Conservation (phyloP, 53 echinoderm and acorn worm genomes). For the Holothuria leucospilota region DNA sequence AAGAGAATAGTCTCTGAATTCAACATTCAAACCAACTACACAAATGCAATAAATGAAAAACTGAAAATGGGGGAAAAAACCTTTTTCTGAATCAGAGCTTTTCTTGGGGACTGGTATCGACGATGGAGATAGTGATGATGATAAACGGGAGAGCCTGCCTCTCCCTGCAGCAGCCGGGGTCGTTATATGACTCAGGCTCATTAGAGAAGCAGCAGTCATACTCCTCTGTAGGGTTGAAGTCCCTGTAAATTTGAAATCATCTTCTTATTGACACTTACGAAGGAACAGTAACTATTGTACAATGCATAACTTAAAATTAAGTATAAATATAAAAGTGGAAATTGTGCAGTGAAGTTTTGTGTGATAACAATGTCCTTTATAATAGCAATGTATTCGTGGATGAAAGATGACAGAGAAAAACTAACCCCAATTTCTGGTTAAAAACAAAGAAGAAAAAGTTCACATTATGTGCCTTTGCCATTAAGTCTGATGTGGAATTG, state of each 20-base stretch:
- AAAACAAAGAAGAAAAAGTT: too few relatives aligned
- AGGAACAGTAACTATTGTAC: not conserved
- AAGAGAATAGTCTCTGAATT: not conserved
- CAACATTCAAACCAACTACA: too few relatives aligned
- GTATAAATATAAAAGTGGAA: too few relatives aligned
- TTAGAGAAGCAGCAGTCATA: slow-evolving; percentile 42
- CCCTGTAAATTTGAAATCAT: slow-evolving; percentile 36
- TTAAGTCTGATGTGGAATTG: too few relatives aligned
- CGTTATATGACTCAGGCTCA: slow-evolving; percentile 28
- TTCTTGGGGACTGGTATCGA: slow-evolving; percentile 27
- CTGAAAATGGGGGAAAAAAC: not conserved
- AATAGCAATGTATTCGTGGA: too few relatives aligned
- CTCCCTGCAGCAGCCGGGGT: slow-evolving; percentile 5
- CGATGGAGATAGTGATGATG: slow-evolving; percentile 8
- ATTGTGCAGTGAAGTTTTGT: too few relatives aligned
- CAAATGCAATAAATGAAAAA: not conserved
- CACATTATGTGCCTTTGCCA: too few relatives aligned
- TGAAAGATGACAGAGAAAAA: too few relatives aligned
- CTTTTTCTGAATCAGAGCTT: slow-evolving; percentile 9
- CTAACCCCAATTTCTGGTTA: too few relatives aligned
- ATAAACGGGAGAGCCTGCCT: slow-evolving; percentile 15
- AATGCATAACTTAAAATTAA: not conserved
- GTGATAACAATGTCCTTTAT: too few relatives aligned
- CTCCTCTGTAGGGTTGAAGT: slow-evolving; percentile 19
- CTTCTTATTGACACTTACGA: not conserved